Conservation (phyloP, 2,113 vertebrate species). For the Clupea harengus region DNA sequence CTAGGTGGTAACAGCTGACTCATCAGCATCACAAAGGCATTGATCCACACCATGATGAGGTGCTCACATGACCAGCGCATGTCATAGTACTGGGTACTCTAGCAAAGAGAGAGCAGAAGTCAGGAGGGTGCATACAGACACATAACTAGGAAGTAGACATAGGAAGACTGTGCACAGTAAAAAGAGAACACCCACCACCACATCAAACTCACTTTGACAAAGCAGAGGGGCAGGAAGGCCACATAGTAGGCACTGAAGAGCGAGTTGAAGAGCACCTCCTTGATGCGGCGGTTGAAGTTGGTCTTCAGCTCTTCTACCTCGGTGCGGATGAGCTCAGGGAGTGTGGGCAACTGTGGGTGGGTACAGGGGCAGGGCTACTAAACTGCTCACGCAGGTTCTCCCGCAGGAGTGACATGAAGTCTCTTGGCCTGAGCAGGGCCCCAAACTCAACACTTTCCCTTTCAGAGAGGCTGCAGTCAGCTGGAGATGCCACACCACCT, state of each 20-base stretch:
- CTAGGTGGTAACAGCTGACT: constrained; percentile 92
- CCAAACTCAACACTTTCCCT: constrained; percentile 77
- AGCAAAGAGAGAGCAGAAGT: constrained; percentile 61
- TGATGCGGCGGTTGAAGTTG: constrained; percentile 97
- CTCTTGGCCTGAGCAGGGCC: constrained; percentile 82
- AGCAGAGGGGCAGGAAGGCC: constrained; percentile 94
- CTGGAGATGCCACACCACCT: constrained; percentile 61
- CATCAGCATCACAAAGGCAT: constrained; percentile 98
- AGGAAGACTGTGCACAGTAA: too few relatives aligned
- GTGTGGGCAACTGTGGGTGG: constrained; percentile 90
- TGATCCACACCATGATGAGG: constrained; percentile 99
- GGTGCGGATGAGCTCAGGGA: constrained; percentile 93
- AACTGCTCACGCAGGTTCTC: constrained; percentile 94
- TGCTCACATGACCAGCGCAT: constrained; percentile 99
- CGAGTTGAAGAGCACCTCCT: constrained; percentile 99
- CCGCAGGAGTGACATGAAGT: constrained; percentile 87
- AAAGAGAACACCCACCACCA: background rate
- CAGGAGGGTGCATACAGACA: background rate
- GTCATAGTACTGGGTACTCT: constrained; percentile 99
- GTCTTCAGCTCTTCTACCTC: constrained; percentile 97
- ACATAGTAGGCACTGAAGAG: constrained; percentile 98
- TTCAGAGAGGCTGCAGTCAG: constrained; percentile 83
- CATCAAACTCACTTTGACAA: constrained; percentile 84
- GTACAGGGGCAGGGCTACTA: constrained; percentile 80
- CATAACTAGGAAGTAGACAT: too few relatives aligned